Percentiles rank a stretch among this genome's conserved stretches.
phyloP scores from a whole-genome alignment of 2,888 invertebrate species.

The Andrena bicolor region DNA sequence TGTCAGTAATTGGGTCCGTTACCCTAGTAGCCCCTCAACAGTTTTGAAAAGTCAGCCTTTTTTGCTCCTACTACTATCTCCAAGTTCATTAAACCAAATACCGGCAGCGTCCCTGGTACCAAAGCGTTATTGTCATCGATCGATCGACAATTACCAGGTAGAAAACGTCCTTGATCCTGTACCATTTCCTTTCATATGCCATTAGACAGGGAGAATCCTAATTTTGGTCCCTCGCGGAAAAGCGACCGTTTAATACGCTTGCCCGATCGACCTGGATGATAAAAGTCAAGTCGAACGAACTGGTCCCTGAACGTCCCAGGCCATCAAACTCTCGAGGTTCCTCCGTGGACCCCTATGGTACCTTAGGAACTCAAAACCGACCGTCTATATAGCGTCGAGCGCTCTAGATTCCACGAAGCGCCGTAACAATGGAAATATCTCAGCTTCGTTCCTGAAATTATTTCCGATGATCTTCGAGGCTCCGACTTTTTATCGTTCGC shows the following conservation, averaged over 20 bases:
- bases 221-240: slow-evolving; percentile 11
- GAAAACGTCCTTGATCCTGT: background rate
- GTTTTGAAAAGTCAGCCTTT: too few species aligned
- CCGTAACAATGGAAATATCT: slow-evolving; percentile 42
- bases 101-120: background rate
- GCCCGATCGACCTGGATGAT: slow-evolving; percentile 26
- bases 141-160: slow-evolving; percentile 32
- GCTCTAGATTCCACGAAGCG: slow-evolving; percentile 10
- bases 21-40: too few species aligned
- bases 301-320: background rate
- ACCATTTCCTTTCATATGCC: slow-evolving; percentile 29
- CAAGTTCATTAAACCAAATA: too few species aligned
- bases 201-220: slow-evolving; percentile 32
- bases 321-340: background rate
- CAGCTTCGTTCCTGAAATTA: slow-evolving; percentile 28
- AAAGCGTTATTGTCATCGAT: background rate
- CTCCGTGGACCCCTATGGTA: background rate
- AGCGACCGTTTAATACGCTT: slow-evolving; percentile 1
- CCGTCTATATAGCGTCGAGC: background rate
- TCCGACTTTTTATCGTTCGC: background rate
- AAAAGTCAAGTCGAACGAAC: slow-evolving; percentile 33
- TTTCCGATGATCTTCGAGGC: slow-evolving; percentile 27
- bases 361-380: slow-evolving; percentile 22
- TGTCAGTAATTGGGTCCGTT: too few species aligned
- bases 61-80: too few species aligned